Evolutionary conservation across 2,888 invertebrate species (phyloP), one percentile per base, ranked within the genome.

Genomic region (Apamea sordens): DNA sequence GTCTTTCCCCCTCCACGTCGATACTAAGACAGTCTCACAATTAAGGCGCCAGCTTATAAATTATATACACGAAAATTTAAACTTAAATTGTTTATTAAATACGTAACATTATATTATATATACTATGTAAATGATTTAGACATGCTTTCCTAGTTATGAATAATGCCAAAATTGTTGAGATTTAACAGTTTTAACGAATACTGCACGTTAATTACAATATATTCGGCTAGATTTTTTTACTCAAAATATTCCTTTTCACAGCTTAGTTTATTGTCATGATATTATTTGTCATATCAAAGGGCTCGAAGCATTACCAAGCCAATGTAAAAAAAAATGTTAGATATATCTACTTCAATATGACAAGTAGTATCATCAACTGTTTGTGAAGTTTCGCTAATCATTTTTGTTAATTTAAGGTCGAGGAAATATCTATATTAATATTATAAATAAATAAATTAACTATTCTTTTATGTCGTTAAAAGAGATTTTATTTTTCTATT

Each of bases 401-500:
- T 82, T 85, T 89, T 68, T 88, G 65, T 88, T 86, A 86, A 88
- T 88, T 88, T 91, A 90, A 90, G 88, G 81, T 88, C 87, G 86
- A 88, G 84, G 88, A 87, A 89, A 86, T 86, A 87, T 88, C 88
- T 91, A 89, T 89, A 89, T 89, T 89, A 89, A 79, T 81, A 79
- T 72, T 87, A 89, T 91, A 92, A 94, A 94, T 93, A 93, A 93
- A 93, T 93, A 92, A 93, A 92, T 93, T 92, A 91, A 92, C 90
- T 93, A 92, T 92, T 93, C 93, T 93, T 95, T 94, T 93, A 94
- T 90, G 92, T 94, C 92, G 92, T 91, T 92, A 91, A 92, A 93
- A 92, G 92, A 93, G 88, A 92, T 93, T 93, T 94, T 95, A 95
- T 94, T 95, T 95, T 95, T 95, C 93, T 95, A 95, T 93, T 94